Base-by-base conservation (phyloP, 2,888 invertebrate species). In the Aspidiotus rigidus region DNA sequence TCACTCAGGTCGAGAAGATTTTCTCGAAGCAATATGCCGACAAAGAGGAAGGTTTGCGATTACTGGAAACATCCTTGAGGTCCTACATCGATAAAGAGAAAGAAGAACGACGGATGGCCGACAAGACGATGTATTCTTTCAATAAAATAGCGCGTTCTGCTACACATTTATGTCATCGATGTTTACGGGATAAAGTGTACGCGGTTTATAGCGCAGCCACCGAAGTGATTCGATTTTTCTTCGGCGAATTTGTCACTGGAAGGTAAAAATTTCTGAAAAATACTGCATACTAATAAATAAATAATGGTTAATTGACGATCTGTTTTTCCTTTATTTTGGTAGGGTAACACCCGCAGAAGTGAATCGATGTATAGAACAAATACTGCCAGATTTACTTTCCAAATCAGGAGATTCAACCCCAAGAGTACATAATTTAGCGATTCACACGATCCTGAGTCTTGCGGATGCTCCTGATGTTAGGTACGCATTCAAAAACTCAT, bases 21-120 rank as follows among this genome's bases (percentile, higher is more conserved):
- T 93, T 90, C 78, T 91, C 92, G 7, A 91, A 93, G 75, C 91
- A 90, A 77, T 93, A 89, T 78, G 84, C 90, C 60, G 92, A 93
- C 77, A 90, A 93, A 76, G 93, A 93, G 77, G 91, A 92, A 75
- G 92, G 92, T 0, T 78, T 93, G n/a, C 83, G 86, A 72, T 83
- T 85, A 16, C 79, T 93, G 57, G 83, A 83, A 74, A 82, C 82
- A 69, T 82, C 82, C 72, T 75, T 85, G 56, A 76, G 80, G 62
- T 77, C 78, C 9, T 71, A 72, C 56, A 67, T 67, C 28, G 17
- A 44, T 7, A 67, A 67, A 67, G 64, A 72, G 17, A 71, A 63
- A 40, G 73, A 71, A 39, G 70, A 71, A 60, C 67, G 70, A 41
- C 59, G 59, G 28, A 70, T 71, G 55, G 71, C 71, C 16, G 71